A percentile compares a stretch with the other conserved stretches of the same genome.
Conservation (phyloP, 2,888 invertebrate genomes). For the Stenchaetothrips biformis region DNA sequence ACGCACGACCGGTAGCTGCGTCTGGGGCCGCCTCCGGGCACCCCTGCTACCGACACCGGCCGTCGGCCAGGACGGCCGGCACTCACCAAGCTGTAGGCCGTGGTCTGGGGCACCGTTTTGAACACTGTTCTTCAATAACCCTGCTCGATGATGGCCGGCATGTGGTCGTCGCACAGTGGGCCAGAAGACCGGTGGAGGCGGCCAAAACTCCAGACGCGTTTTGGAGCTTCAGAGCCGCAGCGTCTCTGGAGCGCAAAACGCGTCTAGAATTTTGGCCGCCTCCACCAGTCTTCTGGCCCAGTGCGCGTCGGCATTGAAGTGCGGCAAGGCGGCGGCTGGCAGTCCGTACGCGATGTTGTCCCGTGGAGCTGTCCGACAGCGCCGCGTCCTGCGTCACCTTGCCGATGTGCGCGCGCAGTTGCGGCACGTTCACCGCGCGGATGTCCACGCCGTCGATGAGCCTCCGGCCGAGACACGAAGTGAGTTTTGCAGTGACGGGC, state of each 20-base stretch:
- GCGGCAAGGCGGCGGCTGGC: constrained; percentile 35
- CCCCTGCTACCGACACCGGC: neutral
- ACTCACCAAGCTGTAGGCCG: neutral
- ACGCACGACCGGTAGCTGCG: no score
- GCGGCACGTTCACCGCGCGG: constrained; percentile 31
- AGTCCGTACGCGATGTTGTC: constrained; percentile 34
- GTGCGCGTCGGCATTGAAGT: no score
- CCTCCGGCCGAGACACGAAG: no score
- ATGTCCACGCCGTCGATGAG: constrained; percentile 4
- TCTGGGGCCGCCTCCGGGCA: neutral
- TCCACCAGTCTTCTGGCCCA: no score
- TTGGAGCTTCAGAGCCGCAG: no score
- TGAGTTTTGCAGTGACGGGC: no score
- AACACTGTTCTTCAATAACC: constrained; percentile 61
- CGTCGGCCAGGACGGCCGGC: neutral
- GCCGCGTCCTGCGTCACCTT: constrained; percentile 36
- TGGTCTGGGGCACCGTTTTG: no score
- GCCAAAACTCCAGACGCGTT: no score
- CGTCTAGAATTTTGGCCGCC: no score
- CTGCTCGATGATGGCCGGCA: constrained; percentile 47
- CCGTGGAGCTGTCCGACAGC: constrained; percentile 34
- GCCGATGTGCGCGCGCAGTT: constrained; percentile 34
- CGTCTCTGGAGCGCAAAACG: no score
- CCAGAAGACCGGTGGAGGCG: no score
- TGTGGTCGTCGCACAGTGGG: no score